phyloP scores from a whole-genome alignment of 2,888 invertebrate genomes.

The Pollenia angustigena region DNA sequence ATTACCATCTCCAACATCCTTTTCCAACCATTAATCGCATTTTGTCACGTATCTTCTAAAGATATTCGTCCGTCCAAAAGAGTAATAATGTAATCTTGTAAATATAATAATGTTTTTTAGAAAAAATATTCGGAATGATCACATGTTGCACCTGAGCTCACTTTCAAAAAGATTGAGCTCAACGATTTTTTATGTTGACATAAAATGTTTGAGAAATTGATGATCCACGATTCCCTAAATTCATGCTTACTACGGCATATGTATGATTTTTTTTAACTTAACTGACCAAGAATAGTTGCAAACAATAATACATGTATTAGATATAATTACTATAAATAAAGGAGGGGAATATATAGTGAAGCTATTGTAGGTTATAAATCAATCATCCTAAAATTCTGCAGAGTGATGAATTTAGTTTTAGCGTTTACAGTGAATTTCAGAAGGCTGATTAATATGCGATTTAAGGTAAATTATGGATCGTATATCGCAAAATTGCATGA shows the following conservation, averaged over 20 bases:
- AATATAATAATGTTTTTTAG: slow-evolving; percentile 36
- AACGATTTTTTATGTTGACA: slow-evolving; percentile 37
- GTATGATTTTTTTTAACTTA: slow-evolving; percentile 38
- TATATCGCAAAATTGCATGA: too few relatives aligned
- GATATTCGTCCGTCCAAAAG: slow-evolving; percentile 71
- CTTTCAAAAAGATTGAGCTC: slow-evolving; percentile 65
- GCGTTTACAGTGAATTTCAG: too few relatives aligned
- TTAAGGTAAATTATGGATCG: too few relatives aligned
- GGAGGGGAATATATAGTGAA: too few relatives aligned
- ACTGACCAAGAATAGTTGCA: background rate
- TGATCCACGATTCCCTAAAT: background rate
- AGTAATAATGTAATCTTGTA: slow-evolving; percentile 33
- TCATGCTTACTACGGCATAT: too few relatives aligned
- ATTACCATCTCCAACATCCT: slow-evolving; percentile 71
- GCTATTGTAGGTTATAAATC: too few relatives aligned
- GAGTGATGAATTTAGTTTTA: too few relatives aligned
- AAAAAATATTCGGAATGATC: slow-evolving; percentile 23
- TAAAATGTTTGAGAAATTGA: slow-evolving; percentile 14
- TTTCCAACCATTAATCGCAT: slow-evolving; percentile 80
- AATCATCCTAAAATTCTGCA: too few relatives aligned
- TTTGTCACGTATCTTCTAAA: slow-evolving; percentile 84
- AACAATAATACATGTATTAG: slow-evolving; percentile 10
- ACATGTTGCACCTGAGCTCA: slow-evolving; percentile 17
- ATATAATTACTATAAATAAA: slow-evolving; percentile 7
- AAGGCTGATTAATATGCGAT: too few relatives aligned